Evolutionary conservation across 2,797 vertebrate genomes (phyloP), one percentile per base, ranked within the genome.

Genomic region (Acanthurus tractus): DNA sequence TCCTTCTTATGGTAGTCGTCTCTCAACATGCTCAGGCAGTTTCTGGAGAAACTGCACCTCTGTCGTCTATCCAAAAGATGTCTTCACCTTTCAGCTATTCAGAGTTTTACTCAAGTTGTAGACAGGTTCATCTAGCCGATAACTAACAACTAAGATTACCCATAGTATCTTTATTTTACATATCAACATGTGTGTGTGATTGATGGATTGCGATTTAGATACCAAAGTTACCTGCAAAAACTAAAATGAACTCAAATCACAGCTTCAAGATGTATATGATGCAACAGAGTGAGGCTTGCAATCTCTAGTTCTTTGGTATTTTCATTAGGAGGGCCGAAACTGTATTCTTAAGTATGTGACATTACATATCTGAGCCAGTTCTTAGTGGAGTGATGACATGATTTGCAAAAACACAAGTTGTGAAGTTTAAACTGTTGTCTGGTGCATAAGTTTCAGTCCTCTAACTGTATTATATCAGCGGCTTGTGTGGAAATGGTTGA

Each of bases 401-500:
- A 88, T 83, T 86, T 85, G 68, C 70, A 69, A 81, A 88, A 74
- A 77, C 53, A 77, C 74, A 61, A 85, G 78, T 85, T 77, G 81
- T 91, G 68, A 81, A 77, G 76, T 84, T 83, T 82, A 83, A 91
- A 81, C 72, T 9, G 82, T 92, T 82, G 85, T 75, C 57, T 70
- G 74, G 79, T 88, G 74, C 64, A 53, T 75, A 84, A 10, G 63
- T 84, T 82, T 80, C 53, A 74, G 75, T 87, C 74, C 70, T 84
- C 82, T 57, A n/a, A 74, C 36, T 88, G 79, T 92, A 83, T 85
- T 88, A 91, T 86, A 89, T 85, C 79, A 76, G 88, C 75, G 82
- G 83, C 53, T 84, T 91, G 84, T 89, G 90, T 89, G 77, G 87
- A 90, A 88, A 84, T 88, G 79, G 79, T 91, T 44, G 69, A 77